Evolutionary conservation across 2,888 invertebrate species (phyloP).

Genomic region (Microchrysa polita): DNA sequence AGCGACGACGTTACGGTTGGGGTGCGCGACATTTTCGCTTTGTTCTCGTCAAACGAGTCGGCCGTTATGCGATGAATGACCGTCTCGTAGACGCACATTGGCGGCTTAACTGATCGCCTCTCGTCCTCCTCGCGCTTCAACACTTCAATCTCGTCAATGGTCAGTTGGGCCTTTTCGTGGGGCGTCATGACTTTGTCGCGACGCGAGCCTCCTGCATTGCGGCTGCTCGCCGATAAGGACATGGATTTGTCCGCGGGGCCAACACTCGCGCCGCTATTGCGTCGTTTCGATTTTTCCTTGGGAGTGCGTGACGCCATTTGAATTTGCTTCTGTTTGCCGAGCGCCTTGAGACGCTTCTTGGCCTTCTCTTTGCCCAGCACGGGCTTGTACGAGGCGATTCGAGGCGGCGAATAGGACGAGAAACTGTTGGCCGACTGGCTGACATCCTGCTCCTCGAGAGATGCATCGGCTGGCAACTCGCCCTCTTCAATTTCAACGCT

Average conservation of each 20-base stretch:
- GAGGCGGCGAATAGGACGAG: background rate
- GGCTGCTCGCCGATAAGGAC: background rate
- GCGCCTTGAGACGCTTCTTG: constrained; percentile 45
- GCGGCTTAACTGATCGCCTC: constrained; percentile 40
- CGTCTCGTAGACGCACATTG: constrained; percentile 35
- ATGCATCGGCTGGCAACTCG: constrained; percentile 15
- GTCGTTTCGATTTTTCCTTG: background rate
- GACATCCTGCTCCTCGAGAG: background rate
- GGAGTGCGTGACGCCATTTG: constrained; percentile 43
- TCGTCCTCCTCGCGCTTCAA: constrained; percentile 44
- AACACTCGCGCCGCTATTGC: no score
- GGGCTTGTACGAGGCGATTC: constrained; percentile 19
- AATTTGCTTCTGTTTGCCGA: constrained; percentile 46
- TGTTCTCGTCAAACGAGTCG: constrained; percentile 19
- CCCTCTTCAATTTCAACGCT: constrained; percentile 26
- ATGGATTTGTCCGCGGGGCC: no score
- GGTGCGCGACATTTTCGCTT: background rate
- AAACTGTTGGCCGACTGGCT: background rate
- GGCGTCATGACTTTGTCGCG: constrained; percentile 40
- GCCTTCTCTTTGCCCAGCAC: constrained; percentile 47
- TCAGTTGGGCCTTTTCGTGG: constrained; percentile 47
- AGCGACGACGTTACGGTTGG: constrained; percentile 30
- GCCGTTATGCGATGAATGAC: constrained; percentile 47
- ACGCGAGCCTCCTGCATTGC: background rate
- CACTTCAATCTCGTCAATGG: constrained; percentile 48